Percentiles rank a stretch among this genome's conserved stretches.
Evolutionary conservation across 37 sponge, comb jelly and placozoan genomes (phyloP).

Genomic region (Cladorhizidae sp.): DNA sequence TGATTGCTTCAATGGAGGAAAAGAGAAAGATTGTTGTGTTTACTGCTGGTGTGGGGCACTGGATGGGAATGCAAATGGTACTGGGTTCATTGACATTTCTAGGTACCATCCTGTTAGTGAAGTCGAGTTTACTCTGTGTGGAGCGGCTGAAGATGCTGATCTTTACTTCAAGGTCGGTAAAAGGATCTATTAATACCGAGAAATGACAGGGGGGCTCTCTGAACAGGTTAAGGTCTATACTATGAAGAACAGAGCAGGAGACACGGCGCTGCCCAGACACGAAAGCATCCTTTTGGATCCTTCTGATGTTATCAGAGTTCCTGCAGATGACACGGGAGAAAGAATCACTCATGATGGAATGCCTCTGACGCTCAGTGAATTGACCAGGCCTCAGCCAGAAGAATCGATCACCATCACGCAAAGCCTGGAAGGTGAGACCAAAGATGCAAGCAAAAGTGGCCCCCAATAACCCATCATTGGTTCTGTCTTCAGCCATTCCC

Average conservation of each 20-base stretch:
- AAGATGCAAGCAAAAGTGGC: slow-evolving; percentile 94
- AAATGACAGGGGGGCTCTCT: slow-evolving; percentile 28
- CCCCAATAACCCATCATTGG: slow-evolving; percentile 65
- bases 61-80: no score
- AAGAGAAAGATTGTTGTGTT: no score
- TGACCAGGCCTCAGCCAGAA: slow-evolving; percentile 69
- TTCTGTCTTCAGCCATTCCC: slow-evolving; percentile 78
- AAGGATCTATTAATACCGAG: not conserved
- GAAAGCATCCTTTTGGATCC: slow-evolving; percentile 72
- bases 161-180: not conserved
- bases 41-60: no score
- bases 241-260: slow-evolving; percentile 20
- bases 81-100: no score
- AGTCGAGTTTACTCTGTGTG: slow-evolving; percentile 35
- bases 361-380: slow-evolving; percentile 67
- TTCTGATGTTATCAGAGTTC: slow-evolving; percentile 62
- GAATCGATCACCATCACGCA: slow-evolving; percentile 89
- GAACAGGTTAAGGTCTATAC: slow-evolving; percentile 31
- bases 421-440: slow-evolving; percentile 64
- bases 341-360: slow-evolving; percentile 33
- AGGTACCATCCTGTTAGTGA: not conserved
- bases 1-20: no score
- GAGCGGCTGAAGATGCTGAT: slow-evolving; percentile 55
- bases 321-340: slow-evolving; percentile 85
- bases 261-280: slow-evolving; percentile 32